phyloP scores from a whole-genome alignment of 2,888 invertebrate genomes.

The Dryocosmus kuriphilus region DNA sequence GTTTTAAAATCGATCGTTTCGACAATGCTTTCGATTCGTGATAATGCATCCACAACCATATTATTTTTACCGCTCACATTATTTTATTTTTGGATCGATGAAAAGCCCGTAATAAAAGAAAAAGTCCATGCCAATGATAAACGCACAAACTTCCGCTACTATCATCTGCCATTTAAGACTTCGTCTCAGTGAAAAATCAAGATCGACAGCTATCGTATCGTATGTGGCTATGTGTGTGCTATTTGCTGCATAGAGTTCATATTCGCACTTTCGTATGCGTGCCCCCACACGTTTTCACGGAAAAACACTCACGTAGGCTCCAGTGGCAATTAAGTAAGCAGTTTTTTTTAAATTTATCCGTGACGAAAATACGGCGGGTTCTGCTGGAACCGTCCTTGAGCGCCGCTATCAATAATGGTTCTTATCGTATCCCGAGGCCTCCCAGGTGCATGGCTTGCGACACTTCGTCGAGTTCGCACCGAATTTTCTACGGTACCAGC shows the following conservation, averaged over 20 bases:
- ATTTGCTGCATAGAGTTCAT: background rate
- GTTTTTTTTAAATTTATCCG: background rate
- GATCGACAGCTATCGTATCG: background rate
- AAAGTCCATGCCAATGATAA: too few relatives aligned
- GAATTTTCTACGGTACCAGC: slow-evolving; percentile 34
- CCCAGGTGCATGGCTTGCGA: slow-evolving; percentile 11
- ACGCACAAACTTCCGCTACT: too few relatives aligned
- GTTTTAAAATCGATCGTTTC: too few relatives aligned
- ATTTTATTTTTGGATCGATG: too few relatives aligned
- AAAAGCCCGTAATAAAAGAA: too few relatives aligned
- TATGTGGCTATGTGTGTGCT: background rate
- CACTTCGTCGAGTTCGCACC: slow-evolving; percentile 23
- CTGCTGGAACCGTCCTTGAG: slow-evolving; percentile 25
- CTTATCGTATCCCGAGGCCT: slow-evolving; percentile 41
- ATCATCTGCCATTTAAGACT: too few relatives aligned
- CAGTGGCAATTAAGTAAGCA: slow-evolving; percentile 49
- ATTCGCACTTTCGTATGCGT: background rate
- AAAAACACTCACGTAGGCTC: slow-evolving; percentile 51
- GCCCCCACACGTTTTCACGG: slow-evolving; percentile 36
- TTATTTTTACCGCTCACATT: too few relatives aligned
- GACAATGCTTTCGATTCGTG: too few relatives aligned
- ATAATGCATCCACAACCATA: too few relatives aligned
- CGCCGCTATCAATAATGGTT: slow-evolving; percentile 31
- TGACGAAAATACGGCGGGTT: slow-evolving; percentile 42
- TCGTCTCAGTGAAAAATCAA: too few relatives aligned